Evolutionary conservation across 2,113 vertebrate species (phyloP).

Genomic region (Cynoglossus semilaevis): DNA sequence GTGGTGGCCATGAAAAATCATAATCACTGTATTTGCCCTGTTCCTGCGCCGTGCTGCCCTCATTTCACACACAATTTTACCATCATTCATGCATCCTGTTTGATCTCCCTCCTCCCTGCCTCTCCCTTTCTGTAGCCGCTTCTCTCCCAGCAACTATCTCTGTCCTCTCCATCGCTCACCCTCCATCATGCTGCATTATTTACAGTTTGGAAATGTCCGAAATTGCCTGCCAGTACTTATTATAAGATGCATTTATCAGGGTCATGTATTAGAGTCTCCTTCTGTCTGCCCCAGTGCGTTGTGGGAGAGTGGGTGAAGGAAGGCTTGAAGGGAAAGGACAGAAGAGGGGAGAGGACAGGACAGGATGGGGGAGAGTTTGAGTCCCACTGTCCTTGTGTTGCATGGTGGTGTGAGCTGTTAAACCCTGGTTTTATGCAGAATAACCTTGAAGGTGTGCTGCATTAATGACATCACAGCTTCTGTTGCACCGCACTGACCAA

Average conservation of each 20-base stretch:
- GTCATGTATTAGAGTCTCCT: constrained; percentile 61
- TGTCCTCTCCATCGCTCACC: constrained; percentile 14
- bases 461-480: constrained; percentile 73
- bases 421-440: constrained; percentile 54
- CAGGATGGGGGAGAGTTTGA: constrained; percentile 7
- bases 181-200: constrained; percentile 62
- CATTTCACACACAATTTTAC: constrained; percentile 66
- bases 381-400: constrained; percentile 19
- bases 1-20: constrained; percentile 17
- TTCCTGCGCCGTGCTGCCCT: constrained; percentile 24
- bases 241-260: constrained; percentile 74
- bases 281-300: constrained; percentile 63
- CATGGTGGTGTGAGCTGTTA: constrained; percentile 37
- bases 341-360: neutral
- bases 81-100: constrained; percentile 42
- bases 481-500: constrained; percentile 55
- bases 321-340: constrained; percentile 21
- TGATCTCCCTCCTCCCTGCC: constrained; percentile 26
- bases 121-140: constrained; percentile 6
- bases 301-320: constrained; percentile 47
- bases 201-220: constrained; percentile 70
- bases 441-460: constrained; percentile 74
- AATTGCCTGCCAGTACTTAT: constrained; percentile 74
- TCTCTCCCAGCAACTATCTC: constrained; percentile 13
- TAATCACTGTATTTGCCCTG: constrained; percentile 43